Evolutionary conservation across 2,113 vertebrate species (phyloP), one percentile per base, ranked within the genome.

Genomic region (Oxyruncus cristatus): DNA sequence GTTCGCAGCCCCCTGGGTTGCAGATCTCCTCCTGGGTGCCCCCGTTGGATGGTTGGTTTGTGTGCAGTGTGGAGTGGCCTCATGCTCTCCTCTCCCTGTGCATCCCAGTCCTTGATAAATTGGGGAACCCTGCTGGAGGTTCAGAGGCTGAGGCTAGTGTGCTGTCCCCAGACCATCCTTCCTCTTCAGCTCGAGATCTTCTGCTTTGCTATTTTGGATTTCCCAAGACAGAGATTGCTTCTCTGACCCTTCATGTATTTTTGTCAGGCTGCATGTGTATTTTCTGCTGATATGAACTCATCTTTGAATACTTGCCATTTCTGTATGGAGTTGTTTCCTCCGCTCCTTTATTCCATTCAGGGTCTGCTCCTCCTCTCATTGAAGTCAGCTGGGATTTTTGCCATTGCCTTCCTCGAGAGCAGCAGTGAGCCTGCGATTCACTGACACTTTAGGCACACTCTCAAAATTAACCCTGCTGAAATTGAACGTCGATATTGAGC

Each of bases 301-400:
- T 95, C 95, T 94, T 96, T 96, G 95, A 97, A 94, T 42, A 66
- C 50, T 93, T 96, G 92, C 96, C 96, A 96, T 96, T 96, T 96
- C 95, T 30, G 50, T 87, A 95, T 94, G 87, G 92, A 96, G 86
- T 86, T 75, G 95, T 91, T 96, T 97, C 89, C 94, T 96, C 87
- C 0, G 5, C 85, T 92, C 78, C 87, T 95, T 94, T 94, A 95
- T 97, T 94, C 88, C 80, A 66, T 91, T 96, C 96, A 95, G 95
- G 93, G 80, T 77, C 93, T 94, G 93, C 83, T 95, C 91, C 95
- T 96, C 93, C 95, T 94, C 92, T 95, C 93, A 94, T 86, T 96
- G 88, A 96, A 93, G 95, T 96, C 92, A 96, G 77, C 92, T 96
- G 96, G 93, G 96, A 97, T 92, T 93, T 94, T 94, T 97, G 96